A percentile compares a stretch with the other conserved stretches of the same genome.
These are phyloP conservation scores for Astropecten irregularis DNA, from an alignment of 53 echinoderm and acorn worm species.

Conservation along the genomic window DNA sequence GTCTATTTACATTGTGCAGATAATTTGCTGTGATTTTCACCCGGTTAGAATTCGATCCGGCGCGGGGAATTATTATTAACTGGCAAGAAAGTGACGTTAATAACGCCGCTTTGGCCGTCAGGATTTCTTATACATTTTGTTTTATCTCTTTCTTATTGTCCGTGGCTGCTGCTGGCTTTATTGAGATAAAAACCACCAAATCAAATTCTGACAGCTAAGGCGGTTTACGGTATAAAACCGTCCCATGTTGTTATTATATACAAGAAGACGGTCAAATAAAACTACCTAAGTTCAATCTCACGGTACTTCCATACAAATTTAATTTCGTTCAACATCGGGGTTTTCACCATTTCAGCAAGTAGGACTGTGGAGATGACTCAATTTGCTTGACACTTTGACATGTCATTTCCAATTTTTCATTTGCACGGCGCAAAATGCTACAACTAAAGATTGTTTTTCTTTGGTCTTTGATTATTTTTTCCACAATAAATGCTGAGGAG, in stretches of 20 bases:
- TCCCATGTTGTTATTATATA: background rate
- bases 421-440: too few species aligned
- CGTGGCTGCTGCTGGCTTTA: background rate
- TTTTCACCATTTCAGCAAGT: too few species aligned
- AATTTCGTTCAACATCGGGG: too few species aligned
- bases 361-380: too few species aligned
- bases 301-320: too few species aligned
- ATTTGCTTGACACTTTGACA: too few species aligned
- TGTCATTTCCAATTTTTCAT: too few species aligned
- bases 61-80: conserved; percentile 53
- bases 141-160: background rate
- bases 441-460: too few species aligned
- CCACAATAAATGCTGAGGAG: too few species aligned
- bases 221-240: background rate
- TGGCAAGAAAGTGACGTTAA: conserved; percentile 45
- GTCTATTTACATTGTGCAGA: conserved; percentile 47
- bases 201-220: conserved; percentile 10
- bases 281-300: too few species aligned
- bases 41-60: conserved; percentile 40
- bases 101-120: background rate
- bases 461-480: too few species aligned
- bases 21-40: conserved; percentile 56
- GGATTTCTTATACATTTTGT: background rate
- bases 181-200: background rate
- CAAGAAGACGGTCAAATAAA: too few species aligned